Percentiles rank a stretch among this genome's conserved stretches.
phyloP scores from a whole-genome alignment of 2,888 invertebrate species.

The Sialis lutaria region DNA sequence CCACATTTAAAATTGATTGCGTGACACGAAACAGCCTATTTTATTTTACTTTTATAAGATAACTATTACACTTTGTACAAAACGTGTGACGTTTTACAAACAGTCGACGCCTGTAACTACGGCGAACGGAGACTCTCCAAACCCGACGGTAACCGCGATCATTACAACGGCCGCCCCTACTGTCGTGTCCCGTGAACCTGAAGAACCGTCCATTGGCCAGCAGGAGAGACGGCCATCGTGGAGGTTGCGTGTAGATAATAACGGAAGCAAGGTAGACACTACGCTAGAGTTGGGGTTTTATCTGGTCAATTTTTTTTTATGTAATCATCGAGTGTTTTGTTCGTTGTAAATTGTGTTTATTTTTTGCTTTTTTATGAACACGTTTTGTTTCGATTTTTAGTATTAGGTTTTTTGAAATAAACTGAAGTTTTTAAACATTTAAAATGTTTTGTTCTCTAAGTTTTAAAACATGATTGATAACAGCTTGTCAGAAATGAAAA shows the following conservation, averaged over 20 bases:
- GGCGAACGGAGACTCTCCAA: slow-evolving; percentile 1
- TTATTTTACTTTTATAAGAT: no score
- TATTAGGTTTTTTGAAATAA: no score
- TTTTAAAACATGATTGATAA: no score
- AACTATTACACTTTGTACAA: no score
- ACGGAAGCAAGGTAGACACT: slow-evolving; percentile 63
- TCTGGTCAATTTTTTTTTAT: slow-evolving; percentile 14
- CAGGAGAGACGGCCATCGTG: slow-evolving; percentile 79
- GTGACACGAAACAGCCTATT: no score
- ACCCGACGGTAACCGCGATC: slow-evolving; percentile 30
- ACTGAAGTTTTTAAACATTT: no score
- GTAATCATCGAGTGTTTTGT: slow-evolving; percentile 15
- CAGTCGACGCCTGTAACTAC: background rate
- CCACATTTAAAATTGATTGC: no score
- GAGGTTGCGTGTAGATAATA: slow-evolving; percentile 72
- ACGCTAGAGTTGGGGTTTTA: slow-evolving; percentile 8
- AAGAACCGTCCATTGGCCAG: slow-evolving; percentile 18
- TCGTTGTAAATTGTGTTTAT: background rate
- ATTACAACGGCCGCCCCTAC: slow-evolving; percentile 35
- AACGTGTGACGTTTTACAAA: background rate
- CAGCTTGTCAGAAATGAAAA: no score
- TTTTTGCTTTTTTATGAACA: no score
- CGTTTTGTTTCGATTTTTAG: no score
- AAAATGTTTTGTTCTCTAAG: no score
- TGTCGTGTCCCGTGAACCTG: slow-evolving; percentile 7